Evolutionary conservation across 1,140 invertebrate species (phyloP).

Genomic region (Drepana arcuata): DNA sequence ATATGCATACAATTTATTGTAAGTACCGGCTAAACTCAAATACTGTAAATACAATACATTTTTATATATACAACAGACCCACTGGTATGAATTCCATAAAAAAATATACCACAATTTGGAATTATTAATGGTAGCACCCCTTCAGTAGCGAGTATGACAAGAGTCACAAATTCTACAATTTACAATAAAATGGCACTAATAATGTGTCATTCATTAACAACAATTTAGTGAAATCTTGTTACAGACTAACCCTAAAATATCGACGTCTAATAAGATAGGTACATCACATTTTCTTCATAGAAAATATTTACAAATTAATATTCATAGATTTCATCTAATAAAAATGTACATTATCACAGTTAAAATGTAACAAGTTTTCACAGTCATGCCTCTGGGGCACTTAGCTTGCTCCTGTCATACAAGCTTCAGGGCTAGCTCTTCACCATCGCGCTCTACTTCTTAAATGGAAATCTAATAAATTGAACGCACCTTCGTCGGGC

Average conservation of each 20-base stretch:
- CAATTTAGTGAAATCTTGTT: constrained; percentile 69
- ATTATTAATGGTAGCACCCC: constrained; percentile 74
- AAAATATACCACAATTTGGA: constrained; percentile 71
- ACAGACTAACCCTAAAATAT: constrained; percentile 68
- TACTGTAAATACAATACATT: constrained; percentile 71
- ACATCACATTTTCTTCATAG: constrained; percentile 61
- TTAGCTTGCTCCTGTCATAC: constrained; percentile 73
- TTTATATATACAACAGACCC: constrained; percentile 67
- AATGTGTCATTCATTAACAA: constrained; percentile 69
- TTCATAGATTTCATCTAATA: constrained; percentile 67
- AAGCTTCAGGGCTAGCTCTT: constrained; percentile 72
- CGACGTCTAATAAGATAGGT: constrained; percentile 54
- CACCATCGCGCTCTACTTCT: constrained; percentile 73
- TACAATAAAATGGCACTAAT: constrained; percentile 71
- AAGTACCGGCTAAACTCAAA: constrained; percentile 67
- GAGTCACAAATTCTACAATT: constrained; percentile 70
- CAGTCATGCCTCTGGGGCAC: constrained; percentile 43
- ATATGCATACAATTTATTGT: constrained; percentile 67
- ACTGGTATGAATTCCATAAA: constrained; percentile 69
- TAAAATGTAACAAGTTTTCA: constrained; percentile 72
- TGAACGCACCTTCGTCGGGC: constrained; percentile 72
- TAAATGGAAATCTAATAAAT: constrained; percentile 72
- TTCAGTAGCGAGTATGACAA: constrained; percentile 73
- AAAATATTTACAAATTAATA: constrained; percentile 64
- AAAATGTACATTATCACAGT: constrained; percentile 70